phyloP scores from a whole-genome alignment of 2,797 vertebrate genomes.

The Siniperca scherzeri region DNA sequence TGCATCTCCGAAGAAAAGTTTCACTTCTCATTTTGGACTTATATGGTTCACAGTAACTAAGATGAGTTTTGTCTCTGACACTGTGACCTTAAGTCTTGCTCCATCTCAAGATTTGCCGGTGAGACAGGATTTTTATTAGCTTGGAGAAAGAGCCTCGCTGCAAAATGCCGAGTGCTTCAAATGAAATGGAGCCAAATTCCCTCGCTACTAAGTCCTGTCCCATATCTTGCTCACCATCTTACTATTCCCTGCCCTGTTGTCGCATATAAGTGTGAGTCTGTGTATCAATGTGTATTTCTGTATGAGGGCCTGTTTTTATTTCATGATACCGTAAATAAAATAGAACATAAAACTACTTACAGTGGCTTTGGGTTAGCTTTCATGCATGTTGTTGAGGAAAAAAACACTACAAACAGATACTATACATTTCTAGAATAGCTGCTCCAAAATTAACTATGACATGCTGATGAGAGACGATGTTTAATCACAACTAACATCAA shows the following conservation, averaged over 20 bases:
- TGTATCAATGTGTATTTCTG: not conserved
- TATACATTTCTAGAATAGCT: conserved; percentile 22
- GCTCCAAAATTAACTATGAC: conserved; percentile 34
- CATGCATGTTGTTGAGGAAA: conserved; percentile 55
- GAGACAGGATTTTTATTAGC: conserved; percentile 64
- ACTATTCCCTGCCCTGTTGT: conserved; percentile 32
- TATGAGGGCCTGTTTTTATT: conserved; percentile 5
- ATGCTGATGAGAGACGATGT: conserved; percentile 59
- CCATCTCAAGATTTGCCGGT: conserved; percentile 43
- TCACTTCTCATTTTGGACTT: conserved; percentile 36
- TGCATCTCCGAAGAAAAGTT: conserved; percentile 42
- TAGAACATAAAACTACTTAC: conserved; percentile 24
- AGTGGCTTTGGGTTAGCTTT: conserved; percentile 35
- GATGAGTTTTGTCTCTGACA: conserved; percentile 61
- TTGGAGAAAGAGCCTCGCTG: conserved; percentile 45
- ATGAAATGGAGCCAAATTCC: conserved; percentile 62
- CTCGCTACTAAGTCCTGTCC: conserved; percentile 21
- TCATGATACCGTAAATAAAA: conserved; percentile 25
- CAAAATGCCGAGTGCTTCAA: conserved; percentile 54
- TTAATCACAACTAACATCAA: conserved; percentile 39
- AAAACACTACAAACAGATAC: conserved; percentile 21
- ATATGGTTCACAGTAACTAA: conserved; percentile 33
- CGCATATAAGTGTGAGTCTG: conserved; percentile 2
- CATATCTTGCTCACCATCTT: conserved; percentile 45
- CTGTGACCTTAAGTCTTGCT: conserved; percentile 59